A percentile compares a stretch with the other conserved stretches of the same genome.
phyloP scores from a whole-genome alignment of 1,140 invertebrate genomes.

The Meloidogyne chitwoodi region DNA sequence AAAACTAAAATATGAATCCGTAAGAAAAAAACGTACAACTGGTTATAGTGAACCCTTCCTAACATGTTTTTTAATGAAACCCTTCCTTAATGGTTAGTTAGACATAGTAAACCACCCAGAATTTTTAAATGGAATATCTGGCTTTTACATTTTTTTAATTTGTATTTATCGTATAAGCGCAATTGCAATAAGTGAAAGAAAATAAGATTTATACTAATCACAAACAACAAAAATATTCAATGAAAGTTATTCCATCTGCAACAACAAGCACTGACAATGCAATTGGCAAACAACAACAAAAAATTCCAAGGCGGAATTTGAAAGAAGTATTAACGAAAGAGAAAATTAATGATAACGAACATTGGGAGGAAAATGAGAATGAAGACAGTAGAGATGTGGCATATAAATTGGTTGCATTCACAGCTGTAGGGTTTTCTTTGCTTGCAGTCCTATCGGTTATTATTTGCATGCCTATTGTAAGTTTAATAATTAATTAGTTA shows the following conservation, averaged over 20 bases:
- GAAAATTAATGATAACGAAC: neutral
- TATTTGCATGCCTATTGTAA: conserved; percentile 55
- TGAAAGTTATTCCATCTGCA: neutral
- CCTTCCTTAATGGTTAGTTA: neutral
- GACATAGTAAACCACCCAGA: neutral
- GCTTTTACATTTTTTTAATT: neutral
- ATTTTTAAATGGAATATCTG: neutral
- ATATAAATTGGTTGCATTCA: conserved; percentile 57
- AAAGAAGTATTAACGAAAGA: neutral
- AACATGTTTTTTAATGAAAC: neutral
- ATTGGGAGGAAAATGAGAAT: neutral
- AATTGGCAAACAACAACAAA: neutral
- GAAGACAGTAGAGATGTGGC: conserved; percentile 47
- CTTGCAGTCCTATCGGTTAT: conserved; percentile 50
- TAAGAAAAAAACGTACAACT: too few species aligned
- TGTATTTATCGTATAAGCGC: neutral
- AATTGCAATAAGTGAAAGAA: neutral
- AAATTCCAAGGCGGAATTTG: neutral
- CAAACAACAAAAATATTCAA: neutral
- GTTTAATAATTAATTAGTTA: too few species aligned
- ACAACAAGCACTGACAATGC: neutral
- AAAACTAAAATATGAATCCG: too few species aligned
- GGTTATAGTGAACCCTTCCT: neutral
- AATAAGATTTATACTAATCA: neutral
- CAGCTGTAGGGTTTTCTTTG: conserved; percentile 56